phyloP scores from a whole-genome alignment of 2,888 invertebrate species.

The Galeruca laticollis region DNA sequence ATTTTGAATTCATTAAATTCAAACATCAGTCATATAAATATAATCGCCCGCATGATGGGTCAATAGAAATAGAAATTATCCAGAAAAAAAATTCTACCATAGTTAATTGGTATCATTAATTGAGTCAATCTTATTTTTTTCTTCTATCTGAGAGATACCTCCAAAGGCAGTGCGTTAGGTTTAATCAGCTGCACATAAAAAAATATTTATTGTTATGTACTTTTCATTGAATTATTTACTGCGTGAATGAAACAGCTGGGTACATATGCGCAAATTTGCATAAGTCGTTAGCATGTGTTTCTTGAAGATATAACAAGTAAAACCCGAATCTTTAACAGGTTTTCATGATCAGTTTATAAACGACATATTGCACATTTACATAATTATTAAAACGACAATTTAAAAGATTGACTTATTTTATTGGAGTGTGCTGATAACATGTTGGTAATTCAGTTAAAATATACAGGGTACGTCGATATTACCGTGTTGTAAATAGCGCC shows the following conservation, averaged over 20 bases:
- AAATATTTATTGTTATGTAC: background rate
- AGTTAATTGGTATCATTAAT: slow-evolving; percentile 1
- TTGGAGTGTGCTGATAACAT: too few species aligned
- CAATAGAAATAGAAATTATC: background rate
- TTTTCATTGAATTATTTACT: slow-evolving; percentile 1
- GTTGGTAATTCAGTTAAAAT: too few species aligned
- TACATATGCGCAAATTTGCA: background rate
- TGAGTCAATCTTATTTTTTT: background rate
- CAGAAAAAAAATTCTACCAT: background rate
- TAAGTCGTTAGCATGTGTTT: background rate
- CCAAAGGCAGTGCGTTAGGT: background rate
- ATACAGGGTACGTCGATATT: too few species aligned
- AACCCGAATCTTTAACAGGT: slow-evolving; percentile 8
- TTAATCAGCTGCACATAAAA: background rate
- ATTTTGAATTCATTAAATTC: background rate
- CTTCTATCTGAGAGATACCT: background rate
- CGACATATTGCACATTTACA: slow-evolving; percentile 9
- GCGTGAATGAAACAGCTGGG: background rate
- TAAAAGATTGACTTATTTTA: background rate
- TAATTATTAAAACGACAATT: too few species aligned
- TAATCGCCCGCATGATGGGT: background rate
- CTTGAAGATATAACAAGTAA: slow-evolving; percentile 4
- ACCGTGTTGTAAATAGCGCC: too few species aligned
- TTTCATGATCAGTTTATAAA: slow-evolving; percentile 3
- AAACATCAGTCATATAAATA: background rate